Evolutionary conservation across 2,888 invertebrate species (phyloP).

Genomic region (Drosophila setosimentum): DNA sequence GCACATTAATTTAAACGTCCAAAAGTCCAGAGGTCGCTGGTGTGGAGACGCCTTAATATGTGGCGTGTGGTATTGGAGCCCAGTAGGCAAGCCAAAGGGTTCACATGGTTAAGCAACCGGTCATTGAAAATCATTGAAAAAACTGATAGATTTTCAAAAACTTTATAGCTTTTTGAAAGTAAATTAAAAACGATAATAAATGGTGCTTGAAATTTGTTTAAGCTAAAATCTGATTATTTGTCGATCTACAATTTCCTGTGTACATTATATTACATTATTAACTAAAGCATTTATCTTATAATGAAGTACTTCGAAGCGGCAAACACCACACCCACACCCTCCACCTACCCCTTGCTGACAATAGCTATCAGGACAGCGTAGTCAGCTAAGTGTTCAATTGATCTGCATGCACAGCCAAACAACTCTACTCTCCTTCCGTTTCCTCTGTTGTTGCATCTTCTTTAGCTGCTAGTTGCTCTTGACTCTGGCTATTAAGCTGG

Average conservation of each 20-base stretch:
- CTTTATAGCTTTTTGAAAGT: too few relatives aligned
- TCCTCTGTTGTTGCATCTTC: slow-evolving; percentile 4
- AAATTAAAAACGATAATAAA: too few relatives aligned
- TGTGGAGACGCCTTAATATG: too few relatives aligned
- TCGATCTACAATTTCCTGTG: background rate
- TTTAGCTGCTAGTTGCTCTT: slow-evolving; percentile 1
- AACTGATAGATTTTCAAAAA: too few relatives aligned
- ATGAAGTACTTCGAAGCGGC: background rate
- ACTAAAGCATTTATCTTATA: slow-evolving; percentile 1
- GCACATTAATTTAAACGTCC: too few relatives aligned
- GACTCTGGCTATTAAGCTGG: slow-evolving; percentile 46
- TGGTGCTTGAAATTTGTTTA: background rate
- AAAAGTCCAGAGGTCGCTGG: too few relatives aligned
- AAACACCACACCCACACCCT: too few relatives aligned
- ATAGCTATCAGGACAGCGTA: slow-evolving; percentile 6
- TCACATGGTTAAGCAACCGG: too few relatives aligned
- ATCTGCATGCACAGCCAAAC: slow-evolving; percentile 64
- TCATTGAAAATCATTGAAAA: too few relatives aligned
- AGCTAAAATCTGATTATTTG: background rate
- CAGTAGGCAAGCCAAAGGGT: too few relatives aligned
- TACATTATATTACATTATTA: background rate
- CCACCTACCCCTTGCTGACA: background rate
- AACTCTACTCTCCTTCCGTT: slow-evolving; percentile 20
- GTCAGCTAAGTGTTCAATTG: slow-evolving; percentile 71
- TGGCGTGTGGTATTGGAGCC: too few relatives aligned